Base-by-base conservation (phyloP, 2,888 invertebrate species). In the Macaria liturata region DNA sequence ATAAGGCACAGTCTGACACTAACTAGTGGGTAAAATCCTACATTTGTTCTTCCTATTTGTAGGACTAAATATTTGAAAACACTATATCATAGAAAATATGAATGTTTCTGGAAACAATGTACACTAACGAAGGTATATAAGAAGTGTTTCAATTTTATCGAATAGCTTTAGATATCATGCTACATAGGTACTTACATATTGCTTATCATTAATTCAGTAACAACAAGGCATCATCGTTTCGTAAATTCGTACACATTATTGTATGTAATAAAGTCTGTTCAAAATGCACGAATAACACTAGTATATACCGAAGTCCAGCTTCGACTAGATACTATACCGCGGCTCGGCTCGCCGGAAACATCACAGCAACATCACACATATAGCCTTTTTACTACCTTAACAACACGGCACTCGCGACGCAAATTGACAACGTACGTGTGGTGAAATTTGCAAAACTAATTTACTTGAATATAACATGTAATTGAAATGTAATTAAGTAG, bases 1-100 rank as follows among this genome's bases (percentile, higher is more conserved):
- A 37, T 37, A 84, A 84, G 86, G 85, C 84, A 86, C 85, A 70
- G 64, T 78, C 81, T 77, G 77, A 81, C 75, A 79, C 76, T 66
- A 47, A 56, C 8, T 34, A 20, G 46, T 50, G 30, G n/a, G 20
- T 20, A 20, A 20, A 20, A 20, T 20, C 20, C 20, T 20, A 20
- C 20, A 20, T 20, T 20, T 20, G 20, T 20, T 20, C 20, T 20
- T 20, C 20, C 20, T 20, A 20, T 20, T 20, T 20, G 20, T 20
- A 37, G 5, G 34, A 37, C 34, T 6, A 37, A 37, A 7, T 37
- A 37, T 37, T 37, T 37, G 34, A 6, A 2, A 37, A 37, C 7
- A 37, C 5, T 6, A 6, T 7, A 6, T 6, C 4, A 37, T 37
- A 37, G 1, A 37, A 37, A 37, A 37, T 37, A 6, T 37, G 34